Conservation (phyloP, 2,113 vertebrate genomes). For the Lepus americanus region DNA sequence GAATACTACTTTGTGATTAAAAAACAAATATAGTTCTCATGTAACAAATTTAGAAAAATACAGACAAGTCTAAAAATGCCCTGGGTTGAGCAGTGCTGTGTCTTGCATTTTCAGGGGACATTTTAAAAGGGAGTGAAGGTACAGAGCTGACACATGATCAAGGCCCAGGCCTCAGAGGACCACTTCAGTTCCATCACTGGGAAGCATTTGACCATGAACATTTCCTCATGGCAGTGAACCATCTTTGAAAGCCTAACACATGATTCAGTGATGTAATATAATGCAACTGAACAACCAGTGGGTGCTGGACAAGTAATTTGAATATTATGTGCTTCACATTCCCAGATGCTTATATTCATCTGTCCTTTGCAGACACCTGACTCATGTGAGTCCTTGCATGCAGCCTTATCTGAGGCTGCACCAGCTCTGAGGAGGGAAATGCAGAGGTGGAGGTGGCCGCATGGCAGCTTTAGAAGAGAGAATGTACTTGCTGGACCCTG, state of each 20-base stretch:
- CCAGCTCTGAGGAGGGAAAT: not conserved
- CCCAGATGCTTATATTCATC: not conserved
- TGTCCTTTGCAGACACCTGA: not conserved
- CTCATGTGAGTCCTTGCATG: not conserved
- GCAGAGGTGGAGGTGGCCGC: not conserved
- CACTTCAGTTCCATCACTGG: not conserved
- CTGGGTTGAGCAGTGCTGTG: not conserved
- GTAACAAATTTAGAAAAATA: not conserved
- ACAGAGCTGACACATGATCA: not conserved
- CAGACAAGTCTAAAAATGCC: not conserved
- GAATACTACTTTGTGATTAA: slow-evolving; percentile 59
- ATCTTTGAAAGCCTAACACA: not conserved
- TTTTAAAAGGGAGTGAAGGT: not conserved
- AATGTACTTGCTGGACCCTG: no score
- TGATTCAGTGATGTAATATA: not conserved
- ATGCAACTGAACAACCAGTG: not conserved
- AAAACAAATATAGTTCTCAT: not conserved
- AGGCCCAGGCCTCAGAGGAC: not conserved
- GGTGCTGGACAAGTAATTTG: not conserved
- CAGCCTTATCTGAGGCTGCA: not conserved
- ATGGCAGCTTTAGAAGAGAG: rapidly evolving
- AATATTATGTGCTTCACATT: not conserved
- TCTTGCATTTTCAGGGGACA: not conserved
- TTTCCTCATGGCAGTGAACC: not conserved
- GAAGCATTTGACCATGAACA: not conserved